Conservation (phyloP, 1,140 invertebrate genomes). For the Hyphantria cunea region DNA sequence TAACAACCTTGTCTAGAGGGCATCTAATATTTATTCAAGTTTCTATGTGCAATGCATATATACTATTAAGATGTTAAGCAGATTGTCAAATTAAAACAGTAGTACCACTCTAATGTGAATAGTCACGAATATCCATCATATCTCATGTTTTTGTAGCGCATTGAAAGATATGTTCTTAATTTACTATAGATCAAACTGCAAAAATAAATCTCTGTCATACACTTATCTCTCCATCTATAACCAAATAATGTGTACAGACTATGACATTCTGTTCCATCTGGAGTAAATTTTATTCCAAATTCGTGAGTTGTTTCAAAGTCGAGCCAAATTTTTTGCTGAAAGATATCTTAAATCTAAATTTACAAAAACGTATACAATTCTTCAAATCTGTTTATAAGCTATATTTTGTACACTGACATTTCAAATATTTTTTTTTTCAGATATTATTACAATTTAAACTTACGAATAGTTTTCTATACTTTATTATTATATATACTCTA, state of each 20-base stretch:
- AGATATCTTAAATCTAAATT: slow-evolving; percentile 14
- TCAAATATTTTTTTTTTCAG: too few relatives aligned
- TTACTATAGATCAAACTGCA: background rate
- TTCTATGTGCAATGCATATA: background rate
- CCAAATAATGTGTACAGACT: slow-evolving; percentile 19
- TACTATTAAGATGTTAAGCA: background rate
- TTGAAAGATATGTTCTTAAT: too few relatives aligned
- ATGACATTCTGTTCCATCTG: slow-evolving; percentile 28
- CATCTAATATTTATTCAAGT: background rate
- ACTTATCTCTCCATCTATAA: slow-evolving; percentile 28
- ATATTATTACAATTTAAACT: too few relatives aligned
- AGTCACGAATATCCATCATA: too few relatives aligned
- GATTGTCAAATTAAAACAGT: too few relatives aligned
- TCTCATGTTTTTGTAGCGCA: too few relatives aligned
- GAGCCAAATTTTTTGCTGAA: slow-evolving; percentile 24
- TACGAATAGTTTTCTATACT: too few relatives aligned
- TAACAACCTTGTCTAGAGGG: too few relatives aligned
- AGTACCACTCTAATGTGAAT: too few relatives aligned
- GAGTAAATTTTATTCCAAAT: slow-evolving; percentile 30
- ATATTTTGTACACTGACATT: too few relatives aligned
- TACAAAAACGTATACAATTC: background rate
- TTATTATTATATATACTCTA: too few relatives aligned
- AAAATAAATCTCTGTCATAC: slow-evolving; percentile 22
- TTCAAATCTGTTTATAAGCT: too few relatives aligned
- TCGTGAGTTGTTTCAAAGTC: slow-evolving; percentile 32